Percentiles rank a stretch among this genome's conserved stretches.
phyloP scores from a whole-genome alignment of 2,888 invertebrate genomes.

The Dasypolia templi region DNA sequence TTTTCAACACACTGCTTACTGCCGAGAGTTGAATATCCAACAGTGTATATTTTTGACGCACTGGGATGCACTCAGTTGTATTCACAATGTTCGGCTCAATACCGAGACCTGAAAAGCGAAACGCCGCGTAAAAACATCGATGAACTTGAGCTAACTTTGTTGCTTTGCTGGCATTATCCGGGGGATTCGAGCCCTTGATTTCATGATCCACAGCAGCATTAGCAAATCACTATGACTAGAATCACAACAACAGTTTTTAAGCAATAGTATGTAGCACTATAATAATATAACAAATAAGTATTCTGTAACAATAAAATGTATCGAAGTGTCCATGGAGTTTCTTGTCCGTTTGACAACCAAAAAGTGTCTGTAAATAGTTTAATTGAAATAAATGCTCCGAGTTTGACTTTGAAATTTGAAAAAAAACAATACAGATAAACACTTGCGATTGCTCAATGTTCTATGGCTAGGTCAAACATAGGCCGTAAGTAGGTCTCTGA shows the following conservation, averaged over 20 bases:
- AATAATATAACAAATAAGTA: not conserved
- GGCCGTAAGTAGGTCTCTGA: constrained; percentile 55
- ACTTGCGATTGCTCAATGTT: constrained; percentile 2
- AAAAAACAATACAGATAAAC: constrained; percentile 5
- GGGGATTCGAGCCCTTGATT: not conserved
- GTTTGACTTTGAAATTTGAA: not conserved
- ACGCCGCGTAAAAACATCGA: too few species aligned
- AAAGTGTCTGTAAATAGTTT: not conserved
- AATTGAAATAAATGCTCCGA: not conserved
- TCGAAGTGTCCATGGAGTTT: not conserved
- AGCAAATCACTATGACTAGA: not conserved
- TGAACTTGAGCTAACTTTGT: too few species aligned
- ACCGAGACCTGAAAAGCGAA: not conserved
- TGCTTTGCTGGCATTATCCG: too few species aligned
- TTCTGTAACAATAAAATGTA: not conserved
- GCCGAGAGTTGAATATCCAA: too few species aligned
- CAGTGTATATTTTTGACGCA: too few species aligned
- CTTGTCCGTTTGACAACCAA: not conserved
- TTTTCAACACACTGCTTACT: not conserved
- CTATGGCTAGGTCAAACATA: constrained; percentile 46
- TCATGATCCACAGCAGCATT: not conserved
- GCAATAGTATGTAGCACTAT: not conserved
- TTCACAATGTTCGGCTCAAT: not conserved
- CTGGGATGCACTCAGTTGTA: too few species aligned
- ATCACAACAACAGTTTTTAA: not conserved